Evolutionary conservation across 2,888 invertebrate species (phyloP), one percentile per base, ranked within the genome.

Genomic region (Cremastobaeus sp.): DNA sequence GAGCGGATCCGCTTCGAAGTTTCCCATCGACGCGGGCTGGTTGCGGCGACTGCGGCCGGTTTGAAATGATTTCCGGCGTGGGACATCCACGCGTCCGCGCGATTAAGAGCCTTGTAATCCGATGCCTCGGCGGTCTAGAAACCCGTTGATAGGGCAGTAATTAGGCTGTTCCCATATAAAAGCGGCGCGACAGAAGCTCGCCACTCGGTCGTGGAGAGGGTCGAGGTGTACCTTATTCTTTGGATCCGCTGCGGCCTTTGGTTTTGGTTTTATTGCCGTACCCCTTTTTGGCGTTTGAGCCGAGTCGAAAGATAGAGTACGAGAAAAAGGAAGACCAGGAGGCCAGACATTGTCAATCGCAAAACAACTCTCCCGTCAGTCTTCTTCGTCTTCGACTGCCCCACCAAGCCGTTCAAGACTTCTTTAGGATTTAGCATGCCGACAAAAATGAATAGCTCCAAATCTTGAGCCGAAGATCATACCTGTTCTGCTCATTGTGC

Each of bases 61-160:
- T 55, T 41, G 18, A 50, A 59, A 65, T 72, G 17, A 73, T 68
- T 68, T 68, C 73, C 73, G 73, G 73, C 57, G 73, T 41, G 50
- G 62, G 57, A 73, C 68, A 59, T 75, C 41, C 75, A 66, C 76
- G 54, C 72, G 65, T 65, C 39, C 74, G 57, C 64, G 70, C 55
- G 73, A 73, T 76, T 73, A 73, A 66, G 73, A 70, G 66, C 45
- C 62, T 41, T 52, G 72, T 76, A 74, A 76, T 60, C 68, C 64
- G 74, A 76, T 68, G 54, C 39, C 25, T 45, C 43, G 54, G 60
- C 64, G 54, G 48, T 65, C 64, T 57, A 72, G 74, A 64, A 74
- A 69, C 57, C 35, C 79, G 79, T 81, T 82, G 84, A 83, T 84
- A 83, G 82, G 82, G 80, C 80, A 83, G 81, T 84, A 84, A 84